Evolutionary conservation across 2,797 vertebrate genomes (phyloP).

Genomic region (Allochrocebus solatus): DNA sequence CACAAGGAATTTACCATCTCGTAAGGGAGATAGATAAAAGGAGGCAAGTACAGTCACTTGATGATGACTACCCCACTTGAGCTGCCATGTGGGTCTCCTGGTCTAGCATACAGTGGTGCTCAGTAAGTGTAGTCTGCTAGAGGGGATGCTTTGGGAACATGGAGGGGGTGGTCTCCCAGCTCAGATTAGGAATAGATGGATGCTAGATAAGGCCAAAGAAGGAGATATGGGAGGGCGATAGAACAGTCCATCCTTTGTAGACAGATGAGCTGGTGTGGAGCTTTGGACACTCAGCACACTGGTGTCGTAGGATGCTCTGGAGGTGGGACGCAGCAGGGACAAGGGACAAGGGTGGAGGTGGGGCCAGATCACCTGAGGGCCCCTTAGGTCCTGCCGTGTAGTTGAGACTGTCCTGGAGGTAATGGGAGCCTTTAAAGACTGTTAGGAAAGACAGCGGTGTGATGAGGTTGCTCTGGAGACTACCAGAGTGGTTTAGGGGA

Average conservation of each 20-base stretch:
- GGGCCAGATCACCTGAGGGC: not conserved
- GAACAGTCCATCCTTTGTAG: not conserved
- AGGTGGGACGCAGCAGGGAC: not conserved
- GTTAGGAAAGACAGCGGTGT: not conserved
- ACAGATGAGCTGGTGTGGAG: not conserved
- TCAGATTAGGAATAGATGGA: not conserved
- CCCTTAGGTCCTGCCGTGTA: not conserved
- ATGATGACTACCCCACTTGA: not conserved
- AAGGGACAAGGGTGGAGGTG: too few relatives aligned
- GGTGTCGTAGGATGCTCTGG: too few relatives aligned
- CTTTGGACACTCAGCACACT: not conserved
- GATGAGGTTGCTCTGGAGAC: not conserved
- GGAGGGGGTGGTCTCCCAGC: not conserved
- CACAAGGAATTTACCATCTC: not conserved
- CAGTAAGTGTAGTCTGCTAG: not conserved
- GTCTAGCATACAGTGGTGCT: not conserved
- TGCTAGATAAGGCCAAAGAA: not conserved
- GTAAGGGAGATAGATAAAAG: not conserved
- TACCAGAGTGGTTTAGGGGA: accelerated
- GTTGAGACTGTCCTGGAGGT: not conserved
- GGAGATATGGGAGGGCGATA: not conserved
- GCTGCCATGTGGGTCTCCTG: not conserved
- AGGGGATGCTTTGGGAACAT: not conserved
- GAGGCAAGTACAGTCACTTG: not conserved
- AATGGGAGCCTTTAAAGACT: not conserved